Base-by-base conservation (phyloP, 2,113 vertebrate species). In the Myiagra hebetior region DNA sequence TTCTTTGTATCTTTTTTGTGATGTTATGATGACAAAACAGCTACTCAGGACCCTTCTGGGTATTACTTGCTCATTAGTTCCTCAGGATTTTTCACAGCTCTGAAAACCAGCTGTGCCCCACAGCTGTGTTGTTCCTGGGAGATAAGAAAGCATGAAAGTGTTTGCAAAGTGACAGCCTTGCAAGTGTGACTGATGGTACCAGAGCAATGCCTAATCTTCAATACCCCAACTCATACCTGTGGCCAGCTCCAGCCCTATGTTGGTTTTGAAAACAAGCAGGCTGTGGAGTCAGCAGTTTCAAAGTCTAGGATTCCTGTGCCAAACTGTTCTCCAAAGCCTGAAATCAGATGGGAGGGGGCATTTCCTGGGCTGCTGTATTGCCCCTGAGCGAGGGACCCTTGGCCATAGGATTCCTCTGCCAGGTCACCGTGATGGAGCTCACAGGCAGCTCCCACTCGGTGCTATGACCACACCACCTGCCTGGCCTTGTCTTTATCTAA, bases 391-490 rank as follows among this genome's bases (percentile, higher is more conserved):
- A 49, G 17, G 24, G 46, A 57, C 13, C 7, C 26, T 22, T 0
- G 2, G 33, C 59, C 2, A 2, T 41, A 28, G 73, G 55, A 50
- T 17, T 12, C 31, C 62, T 63, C 64, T 10, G 3, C 17, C 52
- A 70, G 52, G 31, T 59, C 50, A 17, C 16, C 0, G 0, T 15
- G 18, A 50, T 0, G 0, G 53, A 72, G 67, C 35, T n/a, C 10
- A 1, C 0, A 0, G 74, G 85, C 82, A 92, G 64, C 74, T 91
- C 83, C 79, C 42, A n/a, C 62, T n/a, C 1, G 0, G 18, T 6
- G 28, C 37, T 0, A 2, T 0, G 14, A 55, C 5, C 39, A 35
- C 67, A 75, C 20, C 52, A 55, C 44, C 35, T 93, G 52, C 57
- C 33, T 88, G 88, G 65, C 85, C 75, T 83, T 92, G 79, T 44